A percentile compares a stretch with the other conserved stretches of the same genome.
Conservation (phyloP, 2,888 invertebrate genomes). For the Platypus cylindrus region DNA sequence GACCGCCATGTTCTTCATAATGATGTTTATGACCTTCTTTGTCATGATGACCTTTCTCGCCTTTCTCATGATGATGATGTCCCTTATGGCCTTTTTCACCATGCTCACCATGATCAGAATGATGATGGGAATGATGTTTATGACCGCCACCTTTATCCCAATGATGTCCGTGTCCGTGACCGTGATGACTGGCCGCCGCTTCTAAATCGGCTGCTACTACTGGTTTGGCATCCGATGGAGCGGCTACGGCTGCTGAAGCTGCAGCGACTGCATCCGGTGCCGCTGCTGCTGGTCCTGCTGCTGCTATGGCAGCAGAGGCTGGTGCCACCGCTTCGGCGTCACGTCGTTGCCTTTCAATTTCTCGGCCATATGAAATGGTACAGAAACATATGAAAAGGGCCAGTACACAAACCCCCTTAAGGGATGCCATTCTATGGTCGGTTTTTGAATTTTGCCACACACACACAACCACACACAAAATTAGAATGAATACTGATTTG, state of each 20-base stretch:
- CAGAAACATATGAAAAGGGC: constrained; percentile 41
- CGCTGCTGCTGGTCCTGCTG: too few species aligned
- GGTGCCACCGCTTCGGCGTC: constrained; percentile 25
- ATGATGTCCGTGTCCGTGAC: constrained; percentile 34
- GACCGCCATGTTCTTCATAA: constrained; percentile 50
- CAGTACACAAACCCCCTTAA: constrained; percentile 62
- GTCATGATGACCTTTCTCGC: constrained; percentile 54
- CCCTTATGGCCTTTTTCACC: constrained; percentile 58
- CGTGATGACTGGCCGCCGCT: constrained; percentile 41
- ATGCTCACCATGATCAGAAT: constrained; percentile 43
- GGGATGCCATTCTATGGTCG: constrained; percentile 32
- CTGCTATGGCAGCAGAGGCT: too few species aligned
- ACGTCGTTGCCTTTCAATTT: constrained; percentile 35
- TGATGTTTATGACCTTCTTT: constrained; percentile 51
- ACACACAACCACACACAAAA: constrained; percentile 13
- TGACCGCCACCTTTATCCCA: constrained; percentile 42
- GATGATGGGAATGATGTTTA: constrained; percentile 43
- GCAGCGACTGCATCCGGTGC: too few species aligned
- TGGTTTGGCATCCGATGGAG: too few species aligned
- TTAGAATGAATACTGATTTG: constrained; percentile 23
- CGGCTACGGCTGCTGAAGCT: too few species aligned
- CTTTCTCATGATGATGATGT: constrained; percentile 48
- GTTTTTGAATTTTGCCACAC: background rate
- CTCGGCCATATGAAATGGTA: constrained; percentile 37
- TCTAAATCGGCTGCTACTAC: constrained; percentile 45